phyloP scores from a whole-genome alignment of 2,797 vertebrate species.

The Carcharodon carcharias region DNA sequence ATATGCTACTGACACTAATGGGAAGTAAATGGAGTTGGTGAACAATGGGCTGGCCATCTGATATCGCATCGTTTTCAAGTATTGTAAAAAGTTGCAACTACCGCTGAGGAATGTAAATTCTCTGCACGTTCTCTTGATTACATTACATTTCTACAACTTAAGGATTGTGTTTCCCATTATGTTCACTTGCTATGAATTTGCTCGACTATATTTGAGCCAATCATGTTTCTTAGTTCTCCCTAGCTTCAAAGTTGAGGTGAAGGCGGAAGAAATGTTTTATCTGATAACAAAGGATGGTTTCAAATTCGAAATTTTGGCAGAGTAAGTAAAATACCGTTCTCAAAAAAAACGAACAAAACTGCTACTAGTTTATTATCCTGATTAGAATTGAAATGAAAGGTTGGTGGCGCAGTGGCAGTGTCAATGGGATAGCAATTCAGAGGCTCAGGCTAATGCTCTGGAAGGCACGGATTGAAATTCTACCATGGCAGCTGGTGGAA shows the following conservation, averaged over 20 bases:
- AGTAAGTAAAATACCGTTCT: slow-evolving; percentile 43
- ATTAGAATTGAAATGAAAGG: too few relatives aligned
- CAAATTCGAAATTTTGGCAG: slow-evolving; percentile 51
- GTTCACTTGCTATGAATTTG: neutral
- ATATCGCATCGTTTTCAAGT: too few relatives aligned
- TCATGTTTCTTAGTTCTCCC: slow-evolving; percentile 55
- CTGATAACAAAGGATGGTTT: slow-evolving; percentile 49
- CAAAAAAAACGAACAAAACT: neutral
- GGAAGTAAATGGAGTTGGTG: neutral
- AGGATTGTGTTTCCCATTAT: neutral
- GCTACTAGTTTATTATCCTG: too few relatives aligned
- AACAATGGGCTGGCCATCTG: too few relatives aligned
- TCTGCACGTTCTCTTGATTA: neutral
- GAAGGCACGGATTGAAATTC: too few relatives aligned
- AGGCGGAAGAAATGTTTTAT: slow-evolving; percentile 49
- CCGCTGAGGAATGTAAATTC: neutral
- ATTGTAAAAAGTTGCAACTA: neutral
- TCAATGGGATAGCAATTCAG: too few relatives aligned
- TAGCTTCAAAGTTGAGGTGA: slow-evolving; percentile 57
- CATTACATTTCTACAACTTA: neutral
- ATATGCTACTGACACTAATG: neutral
- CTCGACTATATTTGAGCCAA: slow-evolving; percentile 7
- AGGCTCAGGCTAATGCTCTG: too few relatives aligned
- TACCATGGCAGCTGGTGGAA: too few relatives aligned
- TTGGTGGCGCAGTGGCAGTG: too few relatives aligned